Evolutionary conservation across 2,797 vertebrate species (phyloP).

Genomic region (Octomys mimax): DNA sequence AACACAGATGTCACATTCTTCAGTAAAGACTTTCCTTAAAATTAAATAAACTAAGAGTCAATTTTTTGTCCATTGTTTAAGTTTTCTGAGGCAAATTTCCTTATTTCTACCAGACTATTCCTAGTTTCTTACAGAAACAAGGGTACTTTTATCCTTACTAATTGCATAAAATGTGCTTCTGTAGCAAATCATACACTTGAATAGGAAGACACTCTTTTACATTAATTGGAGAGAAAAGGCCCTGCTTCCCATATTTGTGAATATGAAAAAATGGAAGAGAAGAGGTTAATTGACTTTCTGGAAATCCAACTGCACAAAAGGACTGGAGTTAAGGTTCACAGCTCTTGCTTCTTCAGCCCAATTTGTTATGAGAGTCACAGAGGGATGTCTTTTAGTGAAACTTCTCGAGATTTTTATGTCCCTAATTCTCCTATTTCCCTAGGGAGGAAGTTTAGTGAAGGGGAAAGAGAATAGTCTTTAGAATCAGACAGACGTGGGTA

Average conservation of each 20-base stretch:
- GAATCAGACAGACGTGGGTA: slow-evolving; percentile 65
- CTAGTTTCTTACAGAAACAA: slow-evolving; percentile 38
- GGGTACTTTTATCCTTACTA: background rate
- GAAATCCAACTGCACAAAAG: background rate
- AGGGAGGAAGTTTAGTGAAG: slow-evolving; percentile 76
- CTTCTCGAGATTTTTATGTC: slow-evolving; percentile 79
- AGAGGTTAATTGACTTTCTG: slow-evolving; percentile 55
- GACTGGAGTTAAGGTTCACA: slow-evolving; percentile 15
- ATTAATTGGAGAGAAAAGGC: background rate
- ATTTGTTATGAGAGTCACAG: slow-evolving; percentile 72
- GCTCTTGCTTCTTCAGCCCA: slow-evolving; percentile 17
- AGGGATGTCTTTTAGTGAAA: slow-evolving; percentile 73
- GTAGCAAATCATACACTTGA: background rate
- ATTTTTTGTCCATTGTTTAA: slow-evolving; percentile 19
- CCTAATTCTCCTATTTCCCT: slow-evolving; percentile 77
- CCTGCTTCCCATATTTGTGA: background rate
- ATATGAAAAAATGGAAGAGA: slow-evolving; percentile 18
- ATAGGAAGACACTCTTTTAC: slow-evolving; percentile 1
- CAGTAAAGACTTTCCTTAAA: slow-evolving; percentile 16
- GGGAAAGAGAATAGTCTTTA: slow-evolving; percentile 73
- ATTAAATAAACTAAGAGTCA: slow-evolving; percentile 49
- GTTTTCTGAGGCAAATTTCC: slow-evolving; percentile 41
- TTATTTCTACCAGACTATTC: slow-evolving; percentile 17
- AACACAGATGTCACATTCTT: background rate
- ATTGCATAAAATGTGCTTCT: slow-evolving; percentile 40